These are phyloP conservation scores for Lithosia quadra DNA, from an alignment of 2,888 invertebrate species.

Conservation along the genomic window DNA sequence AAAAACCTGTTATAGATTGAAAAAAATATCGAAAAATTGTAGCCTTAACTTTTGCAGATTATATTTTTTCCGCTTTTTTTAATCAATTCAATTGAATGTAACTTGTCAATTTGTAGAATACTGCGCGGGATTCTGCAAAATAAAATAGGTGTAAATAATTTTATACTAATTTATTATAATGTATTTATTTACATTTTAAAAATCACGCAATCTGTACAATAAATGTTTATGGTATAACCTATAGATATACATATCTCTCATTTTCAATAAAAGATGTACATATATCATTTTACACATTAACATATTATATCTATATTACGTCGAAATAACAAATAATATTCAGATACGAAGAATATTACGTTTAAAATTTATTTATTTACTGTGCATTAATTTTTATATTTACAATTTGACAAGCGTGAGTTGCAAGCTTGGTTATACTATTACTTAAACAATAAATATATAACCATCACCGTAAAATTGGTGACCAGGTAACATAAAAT, in stretches of 20 bases:
- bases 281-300: constrained; percentile 48
- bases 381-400: constrained; percentile 78
- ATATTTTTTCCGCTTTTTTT: not conserved
- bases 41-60: too few species aligned
- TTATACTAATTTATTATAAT: constrained; percentile 82
- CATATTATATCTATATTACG: constrained; percentile 69
- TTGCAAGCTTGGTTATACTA: constrained; percentile 75
- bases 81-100: not conserved
- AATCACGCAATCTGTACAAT: constrained; percentile 82
- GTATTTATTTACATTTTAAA: constrained; percentile 80
- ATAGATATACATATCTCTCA: constrained; percentile 73
- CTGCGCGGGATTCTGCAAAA: not conserved
- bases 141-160: constrained; percentile 54
- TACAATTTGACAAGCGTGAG: constrained; percentile 82
- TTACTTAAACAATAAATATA: constrained; percentile 47
- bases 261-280: constrained; percentile 81
- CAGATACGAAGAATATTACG: constrained; percentile 62
- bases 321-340: constrained; percentile 70
- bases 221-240: constrained; percentile 67
- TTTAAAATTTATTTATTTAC: constrained; percentile 63
- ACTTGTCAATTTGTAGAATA: not conserved
- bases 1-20: too few species aligned
- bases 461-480: constrained; percentile 43
- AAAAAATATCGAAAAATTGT: too few species aligned
- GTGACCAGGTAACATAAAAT: constrained; percentile 42